Evolutionary conservation across 2,113 vertebrate species (phyloP).

Genomic region (Ammodytes marinus): DNA sequence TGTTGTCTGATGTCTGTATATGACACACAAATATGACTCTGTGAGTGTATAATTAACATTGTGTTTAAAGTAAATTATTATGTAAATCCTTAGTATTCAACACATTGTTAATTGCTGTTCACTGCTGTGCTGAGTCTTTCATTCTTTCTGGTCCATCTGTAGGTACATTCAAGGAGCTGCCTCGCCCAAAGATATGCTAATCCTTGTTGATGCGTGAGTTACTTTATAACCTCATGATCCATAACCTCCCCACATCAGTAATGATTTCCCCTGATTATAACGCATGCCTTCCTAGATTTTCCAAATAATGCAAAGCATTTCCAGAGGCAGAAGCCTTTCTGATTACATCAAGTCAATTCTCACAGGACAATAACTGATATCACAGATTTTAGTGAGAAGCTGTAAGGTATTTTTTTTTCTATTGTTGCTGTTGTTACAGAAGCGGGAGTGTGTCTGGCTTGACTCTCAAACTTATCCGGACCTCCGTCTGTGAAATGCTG

Average conservation of each 20-base stretch:
- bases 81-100: neutral
- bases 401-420: slow-evolving; percentile 11
- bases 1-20: no score
- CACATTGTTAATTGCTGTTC: neutral
- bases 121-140: slow-evolving; percentile 14
- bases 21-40: neutral
- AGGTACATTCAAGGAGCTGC: slow-evolving; percentile 99
- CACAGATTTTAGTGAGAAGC: slow-evolving; percentile 36
- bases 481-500: slow-evolving; percentile 97
- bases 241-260: slow-evolving; percentile 37
- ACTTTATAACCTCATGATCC: slow-evolving; percentile 57
- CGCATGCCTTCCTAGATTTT: slow-evolving; percentile 22
- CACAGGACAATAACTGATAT: slow-evolving; percentile 21
- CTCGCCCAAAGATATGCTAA: slow-evolving; percentile 99
- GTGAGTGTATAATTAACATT: neutral
- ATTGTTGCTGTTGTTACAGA: slow-evolving; percentile 73
- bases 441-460: slow-evolving; percentile 97
- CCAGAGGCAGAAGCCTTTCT: slow-evolving; percentile 37
- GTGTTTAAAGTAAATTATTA: slow-evolving; percentile 1
- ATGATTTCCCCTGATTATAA: slow-evolving; percentile 59
- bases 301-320: slow-evolving; percentile 51
- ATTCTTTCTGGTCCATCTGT: slow-evolving; percentile 38
- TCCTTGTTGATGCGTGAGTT: slow-evolving; percentile 98
- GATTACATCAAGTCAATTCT: slow-evolving; percentile 46
- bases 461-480: slow-evolving; percentile 96